phyloP scores from a whole-genome alignment of 2,888 invertebrate genomes.

The Meta bourneti region DNA sequence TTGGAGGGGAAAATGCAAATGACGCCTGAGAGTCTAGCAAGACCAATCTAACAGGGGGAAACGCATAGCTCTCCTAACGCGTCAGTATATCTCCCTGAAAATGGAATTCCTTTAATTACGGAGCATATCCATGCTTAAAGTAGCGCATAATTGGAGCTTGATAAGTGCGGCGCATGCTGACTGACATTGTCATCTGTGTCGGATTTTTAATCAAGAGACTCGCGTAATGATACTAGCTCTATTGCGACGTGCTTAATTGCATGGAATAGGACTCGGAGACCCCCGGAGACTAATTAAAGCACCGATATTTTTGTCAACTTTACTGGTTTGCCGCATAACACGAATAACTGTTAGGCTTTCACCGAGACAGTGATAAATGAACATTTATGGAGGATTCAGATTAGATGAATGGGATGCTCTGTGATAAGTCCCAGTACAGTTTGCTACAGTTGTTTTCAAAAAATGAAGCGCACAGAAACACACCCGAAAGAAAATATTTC shows the following conservation, averaged over 20 bases:
- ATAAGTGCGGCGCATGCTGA: conserved; percentile 1
- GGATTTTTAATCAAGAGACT: conserved; percentile 10
- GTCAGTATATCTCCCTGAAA: not conserved
- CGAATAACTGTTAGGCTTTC: not conserved
- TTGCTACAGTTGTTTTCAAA: not conserved
- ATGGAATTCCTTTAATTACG: conserved; percentile 42
- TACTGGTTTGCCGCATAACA: not conserved
- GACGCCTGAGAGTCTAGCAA: not conserved
- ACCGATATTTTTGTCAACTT: not conserved
- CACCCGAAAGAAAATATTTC: not conserved
- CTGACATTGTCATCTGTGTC: conserved; percentile 51
- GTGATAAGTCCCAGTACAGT: not conserved
- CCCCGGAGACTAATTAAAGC: conserved; percentile 32
- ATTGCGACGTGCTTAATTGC: conserved; percentile 8
- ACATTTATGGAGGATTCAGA: not conserved
- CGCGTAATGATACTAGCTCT: conserved; percentile 25
- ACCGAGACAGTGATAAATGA: not conserved
- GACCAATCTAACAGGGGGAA: not conserved
- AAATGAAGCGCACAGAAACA: too few relatives aligned
- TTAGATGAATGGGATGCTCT: not conserved
- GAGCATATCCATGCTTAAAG: not conserved
- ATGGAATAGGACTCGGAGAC: conserved; percentile 14
- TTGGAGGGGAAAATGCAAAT: not conserved
- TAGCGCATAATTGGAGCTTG: conserved; percentile 38
- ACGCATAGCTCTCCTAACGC: not conserved